These are phyloP conservation scores for Diuraphis noxia DNA, from an alignment of 1,140 invertebrate species.

Conservation along the genomic window DNA sequence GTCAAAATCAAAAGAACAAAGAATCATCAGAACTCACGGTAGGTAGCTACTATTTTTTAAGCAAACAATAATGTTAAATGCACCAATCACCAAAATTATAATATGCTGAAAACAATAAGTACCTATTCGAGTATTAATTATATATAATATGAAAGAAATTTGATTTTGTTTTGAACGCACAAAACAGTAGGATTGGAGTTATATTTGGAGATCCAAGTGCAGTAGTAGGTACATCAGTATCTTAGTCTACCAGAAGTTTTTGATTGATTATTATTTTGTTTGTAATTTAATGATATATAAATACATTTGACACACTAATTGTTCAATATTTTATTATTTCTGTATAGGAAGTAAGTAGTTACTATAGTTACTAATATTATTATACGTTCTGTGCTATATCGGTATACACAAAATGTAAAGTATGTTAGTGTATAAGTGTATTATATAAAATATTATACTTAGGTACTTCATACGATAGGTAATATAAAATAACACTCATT, in stretches of 20 bases:
- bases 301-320: background rate
- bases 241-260: too few relatives aligned
- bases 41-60: background rate
- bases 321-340: background rate
- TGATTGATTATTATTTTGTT: too few relatives aligned
- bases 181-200: too few relatives aligned
- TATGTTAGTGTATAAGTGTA: background rate
- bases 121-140: background rate
- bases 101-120: background rate
- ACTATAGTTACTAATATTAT: background rate
- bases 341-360: background rate
- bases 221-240: too few relatives aligned
- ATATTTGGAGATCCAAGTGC: too few relatives aligned
- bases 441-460: background rate
- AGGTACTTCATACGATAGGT: background rate
- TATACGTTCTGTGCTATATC: background rate
- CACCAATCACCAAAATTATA: background rate
- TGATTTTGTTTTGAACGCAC: too few relatives aligned
- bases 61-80: background rate
- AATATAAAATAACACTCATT: background rate
- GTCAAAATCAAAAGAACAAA: background rate
- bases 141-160: too few relatives aligned
- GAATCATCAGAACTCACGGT: background rate
- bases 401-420: background rate
- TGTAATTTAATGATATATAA: too few relatives aligned